Conservation (phyloP, 1,140 invertebrate genomes). For the Parapsyche elsis region DNA sequence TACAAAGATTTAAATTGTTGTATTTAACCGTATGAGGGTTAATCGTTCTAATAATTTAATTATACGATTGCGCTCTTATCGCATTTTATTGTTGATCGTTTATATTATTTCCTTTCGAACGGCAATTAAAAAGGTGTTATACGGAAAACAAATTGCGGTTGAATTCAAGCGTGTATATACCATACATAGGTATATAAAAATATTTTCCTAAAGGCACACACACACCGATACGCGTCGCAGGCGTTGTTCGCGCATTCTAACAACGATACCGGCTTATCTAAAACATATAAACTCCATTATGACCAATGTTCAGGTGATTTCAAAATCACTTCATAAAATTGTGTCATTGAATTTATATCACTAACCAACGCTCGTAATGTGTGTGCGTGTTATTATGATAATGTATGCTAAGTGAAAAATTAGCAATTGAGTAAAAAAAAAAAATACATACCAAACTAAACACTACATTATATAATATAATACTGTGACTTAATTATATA, state of each 20-base stretch:
- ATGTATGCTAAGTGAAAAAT: conserved; percentile 19
- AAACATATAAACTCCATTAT: conserved; percentile 44
- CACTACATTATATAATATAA: no score
- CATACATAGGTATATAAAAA: no score
- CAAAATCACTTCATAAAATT: conserved; percentile 36
- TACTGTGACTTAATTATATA: neutral
- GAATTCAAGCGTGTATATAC: neutral
- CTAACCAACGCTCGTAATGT: neutral
- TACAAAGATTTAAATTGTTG: neutral
- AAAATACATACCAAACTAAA: no score
- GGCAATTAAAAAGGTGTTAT: conserved; percentile 18
- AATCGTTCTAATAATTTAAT: conserved; percentile 23
- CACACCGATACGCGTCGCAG: neutral
- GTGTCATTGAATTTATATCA: conserved; percentile 21
- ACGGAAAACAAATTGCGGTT: neutral
- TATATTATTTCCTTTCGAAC: conserved; percentile 18
- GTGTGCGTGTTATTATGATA: neutral
- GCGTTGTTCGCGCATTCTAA: conserved; percentile 33
- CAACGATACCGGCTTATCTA: conserved; percentile 28
- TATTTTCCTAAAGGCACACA: no score
- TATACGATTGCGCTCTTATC: conserved; percentile 10
- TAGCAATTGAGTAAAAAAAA: neutral
- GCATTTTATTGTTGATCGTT: conserved; percentile 10
- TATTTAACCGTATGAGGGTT: neutral
- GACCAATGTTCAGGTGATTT: conserved; percentile 38